Base-by-base conservation (phyloP, 2,113 vertebrate genomes). In the Prolemur simus region DNA sequence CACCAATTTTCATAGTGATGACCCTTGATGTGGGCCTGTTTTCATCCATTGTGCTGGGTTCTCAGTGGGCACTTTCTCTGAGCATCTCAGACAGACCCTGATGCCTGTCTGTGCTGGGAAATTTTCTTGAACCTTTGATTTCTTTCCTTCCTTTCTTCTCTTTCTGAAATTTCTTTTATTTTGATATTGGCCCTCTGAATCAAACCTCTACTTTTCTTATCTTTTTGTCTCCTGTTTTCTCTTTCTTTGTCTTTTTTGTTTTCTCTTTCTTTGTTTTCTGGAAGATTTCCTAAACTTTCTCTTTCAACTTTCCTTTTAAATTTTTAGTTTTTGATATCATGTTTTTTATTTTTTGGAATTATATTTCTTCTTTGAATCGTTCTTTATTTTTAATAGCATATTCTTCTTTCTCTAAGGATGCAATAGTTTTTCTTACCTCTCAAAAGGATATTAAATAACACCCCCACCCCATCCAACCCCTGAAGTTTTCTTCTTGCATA, bases 231-330 rank as follows among this genome's bases (percentile, higher is more conserved):
- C 49, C 1, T 86, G 17, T 76, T 92, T 84, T 68, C 52, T 95
- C 14, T 84, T 84, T 82, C n/a, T 68, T 87, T 93, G 49, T 29
- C 42, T 42, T 42, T 42, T 42, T 42, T 89, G 21, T 69, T 92
- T 84, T 74, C 52, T 95, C 14, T 84, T 84, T 82, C n/a, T 66
- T 87, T 93, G 49, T 29, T 93, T 95, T 80, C 32, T 93, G 58
- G 32, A 89, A 42, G 29, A 64, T 56, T 94, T 76, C 80, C 45
- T 82, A 29, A 94, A 83, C 32, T 93, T 95, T 89, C 73, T 81
- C 34, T 83, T 97, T 91, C 27, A 76, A 11, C 17, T 13, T 8
- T 83, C 69, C 25, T 71, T 96, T 84, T 56, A 77, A 83, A n/a
- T 76, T 94, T 94, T 88, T 42, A 77, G 37, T 60, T 87, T 87